A percentile compares a stretch with the other conserved stretches of the same genome.
phyloP scores from a whole-genome alignment of 2,797 vertebrate genomes.

The Gouania willdenowi region DNA sequence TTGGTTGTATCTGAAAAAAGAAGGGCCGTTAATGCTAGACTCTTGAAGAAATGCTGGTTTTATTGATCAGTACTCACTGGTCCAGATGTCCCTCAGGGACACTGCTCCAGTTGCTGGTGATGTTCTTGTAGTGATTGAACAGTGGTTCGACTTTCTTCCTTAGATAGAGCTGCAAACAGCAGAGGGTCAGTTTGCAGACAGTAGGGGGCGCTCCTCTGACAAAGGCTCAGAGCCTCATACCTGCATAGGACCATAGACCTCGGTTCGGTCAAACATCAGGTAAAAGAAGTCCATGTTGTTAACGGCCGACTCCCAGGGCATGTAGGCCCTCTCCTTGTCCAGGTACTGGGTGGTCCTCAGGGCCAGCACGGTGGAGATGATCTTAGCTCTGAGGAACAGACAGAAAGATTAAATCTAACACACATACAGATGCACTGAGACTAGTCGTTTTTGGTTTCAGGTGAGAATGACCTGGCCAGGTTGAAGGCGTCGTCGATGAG shows the following conservation, averaged over 20 bases:
- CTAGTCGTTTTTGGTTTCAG: too few relatives aligned
- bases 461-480: constrained; percentile 83
- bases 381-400: constrained; percentile 70
- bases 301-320: constrained; percentile 86
- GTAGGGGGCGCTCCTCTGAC: too few relatives aligned
- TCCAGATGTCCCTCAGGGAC: not conserved
- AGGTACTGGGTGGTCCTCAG: constrained; percentile 84
- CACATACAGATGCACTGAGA: too few relatives aligned
- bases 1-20: constrained; percentile 81
- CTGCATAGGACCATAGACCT: constrained; percentile 85
- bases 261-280: constrained; percentile 90
- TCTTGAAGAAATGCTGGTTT: too few relatives aligned
- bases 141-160: not conserved
- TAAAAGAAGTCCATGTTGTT: constrained; percentile 82
- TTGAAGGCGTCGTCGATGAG: constrained; percentile 89
- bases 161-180: not conserved
- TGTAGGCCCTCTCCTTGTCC: constrained; percentile 63
- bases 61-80: not conserved
- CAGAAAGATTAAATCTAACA: not conserved
- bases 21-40: too few relatives aligned
- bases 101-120: not conserved
- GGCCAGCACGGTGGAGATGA: constrained; percentile 67
- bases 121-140: not conserved
- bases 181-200: too few relatives aligned
- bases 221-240: constrained; percentile 53